Conservation (phyloP, 2,113 vertebrate species). For the Amblyopsis rosae region DNA sequence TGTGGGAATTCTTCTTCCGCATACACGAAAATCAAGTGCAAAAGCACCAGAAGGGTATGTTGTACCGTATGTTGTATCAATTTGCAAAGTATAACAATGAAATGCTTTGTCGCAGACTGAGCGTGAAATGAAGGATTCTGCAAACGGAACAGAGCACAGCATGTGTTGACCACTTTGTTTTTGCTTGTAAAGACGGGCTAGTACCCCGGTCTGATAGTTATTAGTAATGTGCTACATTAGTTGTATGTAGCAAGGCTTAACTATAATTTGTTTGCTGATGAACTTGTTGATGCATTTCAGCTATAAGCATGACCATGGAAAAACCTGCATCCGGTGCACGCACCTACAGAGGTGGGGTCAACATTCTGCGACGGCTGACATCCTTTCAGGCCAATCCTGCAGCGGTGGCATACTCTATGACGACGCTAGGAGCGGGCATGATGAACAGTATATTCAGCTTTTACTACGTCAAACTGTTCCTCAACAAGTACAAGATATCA, state of each 20-base stretch:
- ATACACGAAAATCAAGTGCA: constrained; percentile 11
- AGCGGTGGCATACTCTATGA: constrained; percentile 85
- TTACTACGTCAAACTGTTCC: constrained; percentile 91
- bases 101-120: too few relatives aligned
- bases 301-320: constrained; percentile 9
- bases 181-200: too few relatives aligned
- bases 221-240: too few relatives aligned
- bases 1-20: background rate
- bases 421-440: constrained; percentile 85
- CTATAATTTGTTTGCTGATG: background rate
- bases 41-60: background rate
- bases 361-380: constrained; percentile 56
- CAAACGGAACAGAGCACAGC: too few relatives aligned
- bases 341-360: constrained; percentile 4
- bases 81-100: background rate
- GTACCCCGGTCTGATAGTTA: too few relatives aligned
- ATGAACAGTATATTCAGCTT: constrained; percentile 92
- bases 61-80: background rate
- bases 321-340: constrained; percentile 9
- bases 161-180: too few relatives aligned
- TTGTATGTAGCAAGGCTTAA: background rate
- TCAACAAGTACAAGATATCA: constrained; percentile 85
- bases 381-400: constrained; percentile 69
- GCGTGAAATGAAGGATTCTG: too few relatives aligned
- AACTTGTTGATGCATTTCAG: background rate